These are phyloP conservation scores for Habropoda laboriosa DNA, from an alignment of 1,140 invertebrate genomes.

Conservation along the genomic window DNA sequence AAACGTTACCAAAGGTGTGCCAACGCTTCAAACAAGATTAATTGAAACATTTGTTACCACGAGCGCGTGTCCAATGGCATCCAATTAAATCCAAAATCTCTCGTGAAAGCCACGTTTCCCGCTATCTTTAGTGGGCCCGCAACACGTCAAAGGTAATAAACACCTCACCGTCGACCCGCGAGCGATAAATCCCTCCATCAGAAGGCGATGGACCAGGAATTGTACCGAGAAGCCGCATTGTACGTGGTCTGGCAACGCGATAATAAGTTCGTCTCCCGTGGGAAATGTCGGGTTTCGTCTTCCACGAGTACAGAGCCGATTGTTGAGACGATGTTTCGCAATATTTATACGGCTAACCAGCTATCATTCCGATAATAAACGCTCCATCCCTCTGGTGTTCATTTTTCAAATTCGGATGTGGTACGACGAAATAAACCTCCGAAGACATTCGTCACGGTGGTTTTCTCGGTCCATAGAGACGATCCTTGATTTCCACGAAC, in stretches of 20 bases:
- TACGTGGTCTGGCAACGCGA: slow-evolving; percentile 1
- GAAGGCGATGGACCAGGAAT: background rate
- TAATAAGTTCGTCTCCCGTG: slow-evolving; percentile 24
- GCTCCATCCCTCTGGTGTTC: slow-evolving; percentile 48
- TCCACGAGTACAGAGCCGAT: background rate
- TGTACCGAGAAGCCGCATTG: slow-evolving; percentile 18
- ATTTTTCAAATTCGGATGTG: slow-evolving; percentile 46
- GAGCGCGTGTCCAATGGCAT: background rate
- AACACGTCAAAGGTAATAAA: background rate
- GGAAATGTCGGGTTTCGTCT: slow-evolving; percentile 7
- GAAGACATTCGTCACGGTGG: background rate
- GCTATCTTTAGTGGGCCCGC: background rate
- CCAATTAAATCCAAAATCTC: background rate
- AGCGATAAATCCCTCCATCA: slow-evolving; percentile 13
- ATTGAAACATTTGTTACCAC: too few relatives aligned
- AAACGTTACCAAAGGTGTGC: too few relatives aligned
- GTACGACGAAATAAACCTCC: background rate
- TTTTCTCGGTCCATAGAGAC: background rate
- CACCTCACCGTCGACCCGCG: background rate
- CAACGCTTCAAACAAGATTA: too few relatives aligned
- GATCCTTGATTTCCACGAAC: background rate
- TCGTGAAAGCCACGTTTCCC: background rate
- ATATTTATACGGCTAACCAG: slow-evolving; percentile 55
- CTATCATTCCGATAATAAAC: slow-evolving; percentile 47
- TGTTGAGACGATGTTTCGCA: slow-evolving; percentile 12